Base-by-base conservation (phyloP, 2,888 invertebrate species). In the Oegoconia quadripuncta region DNA sequence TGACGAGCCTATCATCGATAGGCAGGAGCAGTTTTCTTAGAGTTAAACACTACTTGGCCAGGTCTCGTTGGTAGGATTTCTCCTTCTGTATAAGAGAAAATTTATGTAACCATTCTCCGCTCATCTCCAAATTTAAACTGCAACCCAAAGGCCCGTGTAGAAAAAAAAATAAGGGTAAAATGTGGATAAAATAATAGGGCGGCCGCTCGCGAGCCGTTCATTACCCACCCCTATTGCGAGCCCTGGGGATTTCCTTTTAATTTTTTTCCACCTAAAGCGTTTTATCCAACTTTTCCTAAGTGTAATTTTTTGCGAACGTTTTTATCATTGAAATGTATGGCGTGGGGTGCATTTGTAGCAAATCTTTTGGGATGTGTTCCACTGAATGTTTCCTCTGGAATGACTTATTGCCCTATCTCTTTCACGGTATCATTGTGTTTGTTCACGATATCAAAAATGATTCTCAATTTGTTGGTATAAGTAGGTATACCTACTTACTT, bases 111-210 rank as follows among this genome's bases (percentile, higher is more conserved):
- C n/a, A n/a, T n/a, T n/a, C n/a, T n/a, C n/a, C n/a, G n/a, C n/a
- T n/a, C n/a, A n/a, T n/a, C 20, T 6, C 20, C 4, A 7, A 27
- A n/a, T 11, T 27, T 27, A 7, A 3, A 20, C 18, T 14, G 5
- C 22, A 27, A 5, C 34, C 27, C 8, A 17, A 28, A 28, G 23
- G 33, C n/a, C n/a, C n/a, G 33, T 33, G 23, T n/a, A 27, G 27
- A 5, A 18, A 14, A 45, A 48, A 42, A 50, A 38, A 42, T 40
- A 38, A 45, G 41, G 47, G 50, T 45, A 42, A 51, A 49, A 48
- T 47, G 48, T 46, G 44, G 51, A 52, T 56, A 53, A 57, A 61
- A 58, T 59, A 61, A 56, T 55, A 55, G 47, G 55, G 34, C 42
- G 41, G 40, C 41, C n/a, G 34, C 38, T 44, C 30, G 45, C 39